Evolutionary conservation across 2,113 vertebrate genomes (phyloP).

Genomic region (Hirundichthys speculiger): DNA sequence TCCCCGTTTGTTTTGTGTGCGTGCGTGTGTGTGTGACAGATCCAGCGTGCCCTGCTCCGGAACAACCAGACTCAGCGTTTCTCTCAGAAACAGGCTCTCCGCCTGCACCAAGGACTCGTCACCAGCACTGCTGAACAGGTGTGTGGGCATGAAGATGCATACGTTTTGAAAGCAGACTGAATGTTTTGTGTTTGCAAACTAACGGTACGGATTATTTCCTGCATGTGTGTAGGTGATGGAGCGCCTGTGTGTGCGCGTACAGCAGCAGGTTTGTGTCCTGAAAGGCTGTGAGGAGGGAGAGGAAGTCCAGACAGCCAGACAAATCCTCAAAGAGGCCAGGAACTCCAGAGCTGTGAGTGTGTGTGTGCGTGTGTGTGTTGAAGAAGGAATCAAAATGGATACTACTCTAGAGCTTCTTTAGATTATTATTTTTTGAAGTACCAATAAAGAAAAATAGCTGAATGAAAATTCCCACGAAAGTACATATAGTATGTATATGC

Average conservation of each 20-base stretch:
- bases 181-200: neutral
- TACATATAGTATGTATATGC: too few species aligned
- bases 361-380: too few species aligned
- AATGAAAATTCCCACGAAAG: too few species aligned
- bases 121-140: slow-evolving; percentile 88
- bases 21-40: slow-evolving; percentile 81
- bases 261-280: slow-evolving; percentile 88
- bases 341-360: slow-evolving; percentile 89
- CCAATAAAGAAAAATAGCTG: too few species aligned
- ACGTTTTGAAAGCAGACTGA: too few species aligned
- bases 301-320: slow-evolving; percentile 86
- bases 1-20: slow-evolving; percentile 33
- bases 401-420: too few species aligned
- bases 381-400: too few species aligned
- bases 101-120: slow-evolving; percentile 91
- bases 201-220: neutral
- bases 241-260: slow-evolving; percentile 87
- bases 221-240: slow-evolving; percentile 82
- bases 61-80: slow-evolving; percentile 91
- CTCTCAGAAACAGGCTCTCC: slow-evolving; percentile 89
- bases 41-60: slow-evolving; percentile 89
- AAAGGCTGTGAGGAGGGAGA: slow-evolving; percentile 84
- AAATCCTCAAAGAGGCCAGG: slow-evolving; percentile 90
- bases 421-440: too few species aligned
- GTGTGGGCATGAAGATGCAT: slow-evolving; percentile 43